These are phyloP conservation scores for Steinernema hermaphroditum DNA, from an alignment of 2,888 invertebrate genomes.

Conservation along the genomic window DNA sequence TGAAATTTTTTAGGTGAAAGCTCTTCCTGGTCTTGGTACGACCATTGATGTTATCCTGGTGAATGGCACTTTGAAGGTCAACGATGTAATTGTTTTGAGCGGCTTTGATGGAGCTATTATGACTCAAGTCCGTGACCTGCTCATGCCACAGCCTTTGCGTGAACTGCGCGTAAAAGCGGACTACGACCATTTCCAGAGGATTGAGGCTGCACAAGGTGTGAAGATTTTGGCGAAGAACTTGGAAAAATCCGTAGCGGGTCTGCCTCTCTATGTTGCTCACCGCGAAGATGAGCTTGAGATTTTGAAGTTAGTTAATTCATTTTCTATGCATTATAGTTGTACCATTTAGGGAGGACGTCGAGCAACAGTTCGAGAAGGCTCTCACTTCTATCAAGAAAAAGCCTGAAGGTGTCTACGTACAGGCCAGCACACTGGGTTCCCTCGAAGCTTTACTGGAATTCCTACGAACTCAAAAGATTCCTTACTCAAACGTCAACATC, in stretches of 20 bases:
- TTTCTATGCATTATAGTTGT: conserved; percentile 24
- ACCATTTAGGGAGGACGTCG: conserved; percentile 77
- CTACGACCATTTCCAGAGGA: conserved; percentile 89
- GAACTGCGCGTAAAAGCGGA: conserved; percentile 90
- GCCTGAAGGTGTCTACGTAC: conserved; percentile 95
- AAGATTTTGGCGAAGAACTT: conserved; percentile 97
- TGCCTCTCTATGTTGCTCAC: conserved; percentile 89
- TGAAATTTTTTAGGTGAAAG: neutral
- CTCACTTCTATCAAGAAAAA: conserved; percentile 86
- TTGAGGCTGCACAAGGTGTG: conserved; percentile 93
- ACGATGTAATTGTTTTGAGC: conserved; percentile 90
- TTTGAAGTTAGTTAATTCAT: conserved; percentile 69
- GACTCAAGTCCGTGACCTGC: conserved; percentile 90
- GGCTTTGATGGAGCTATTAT: conserved; percentile 98
- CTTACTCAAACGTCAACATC: conserved; percentile 95
- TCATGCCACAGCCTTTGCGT: conserved; percentile 97
- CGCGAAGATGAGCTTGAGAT: conserved; percentile 91
- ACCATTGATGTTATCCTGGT: conserved; percentile 98
- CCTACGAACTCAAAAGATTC: conserved; percentile 86
- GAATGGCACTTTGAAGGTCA: conserved; percentile 89
- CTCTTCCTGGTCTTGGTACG: conserved; percentile 87
- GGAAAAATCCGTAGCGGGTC: conserved; percentile 92
- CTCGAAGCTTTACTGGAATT: conserved; percentile 93
- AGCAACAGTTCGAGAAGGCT: conserved; percentile 83
- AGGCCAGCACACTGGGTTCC: conserved; percentile 97